Evolutionary conservation across 2,888 invertebrate genomes (phyloP), one percentile per base, ranked within the genome.

Genomic region (Odontomyia ornata): DNA sequence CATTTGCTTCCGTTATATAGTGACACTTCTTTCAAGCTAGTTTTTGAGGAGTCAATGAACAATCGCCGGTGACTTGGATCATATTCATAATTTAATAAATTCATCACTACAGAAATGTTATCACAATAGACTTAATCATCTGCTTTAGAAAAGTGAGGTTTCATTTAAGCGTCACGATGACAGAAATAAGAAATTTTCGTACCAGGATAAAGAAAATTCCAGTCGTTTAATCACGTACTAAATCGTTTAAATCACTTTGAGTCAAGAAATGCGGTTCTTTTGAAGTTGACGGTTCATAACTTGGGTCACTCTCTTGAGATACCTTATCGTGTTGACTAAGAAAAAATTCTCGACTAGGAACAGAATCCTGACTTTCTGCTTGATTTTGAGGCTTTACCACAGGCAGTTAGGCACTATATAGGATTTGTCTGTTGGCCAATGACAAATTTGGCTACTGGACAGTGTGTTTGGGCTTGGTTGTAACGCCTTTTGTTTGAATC

Each of bases 111-210:
- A 75, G 75, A 18, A 60, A 75, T 36, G 62, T 75, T 23, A 62
- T 60, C 60, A 62, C 57, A 75, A 75, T 75, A 75, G 5, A 75
- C 75, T 36, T 60, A 75, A 60, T 62, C 25, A 60, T 36, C 75
- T 62, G 60, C 57, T 30, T 75, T 62, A 36, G 36, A 25, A 64
- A 62, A 21, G 64, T 62, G 25, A 18, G 25, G 43, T 75, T 36
- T 65, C 75, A 27, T 27, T 46, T 62, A 21, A 43, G 64, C 64
- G 62, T 60, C 21, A 28, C 47, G 46, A 60, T 62, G 23, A 23
- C 62, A 25, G 25, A 62, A 62, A 62, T 62, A 62, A 25, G 62
- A 62, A 27, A 75, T 46, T 75, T 64, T 75, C 11, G 75, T 46
- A 23, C 43, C 46, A 46, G 25, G 64, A 23, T 25, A 64, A 64